These are phyloP conservation scores for Dysidea cf. avara DNA, from an alignment of 37 sponge, comb jelly and placozoan species.

Conservation along the genomic window DNA sequence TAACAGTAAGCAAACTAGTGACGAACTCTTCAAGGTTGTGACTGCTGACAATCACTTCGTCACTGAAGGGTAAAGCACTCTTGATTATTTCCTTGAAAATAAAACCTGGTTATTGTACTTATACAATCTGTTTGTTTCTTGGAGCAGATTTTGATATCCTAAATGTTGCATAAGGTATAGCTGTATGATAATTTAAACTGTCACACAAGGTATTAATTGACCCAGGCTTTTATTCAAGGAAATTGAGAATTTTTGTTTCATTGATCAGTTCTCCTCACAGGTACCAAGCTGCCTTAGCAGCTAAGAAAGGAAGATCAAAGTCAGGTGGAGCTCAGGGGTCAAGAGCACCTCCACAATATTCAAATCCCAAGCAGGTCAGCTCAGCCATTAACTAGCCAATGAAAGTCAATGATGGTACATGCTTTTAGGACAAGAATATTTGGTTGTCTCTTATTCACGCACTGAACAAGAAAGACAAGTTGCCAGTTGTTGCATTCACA, in stretches of 20 bases:
- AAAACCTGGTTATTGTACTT: too few species aligned
- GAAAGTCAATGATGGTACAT: not conserved
- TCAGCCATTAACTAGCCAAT: not conserved
- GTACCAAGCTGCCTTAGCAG: conserved; percentile 57
- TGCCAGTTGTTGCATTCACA: conserved; percentile 96
- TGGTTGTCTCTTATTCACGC: conserved; percentile 75
- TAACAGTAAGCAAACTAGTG: conserved; percentile 85
- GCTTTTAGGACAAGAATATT: conserved; percentile 83
- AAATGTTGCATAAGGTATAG: too few species aligned
- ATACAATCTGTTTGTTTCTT: not conserved
- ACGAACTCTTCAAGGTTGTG: conserved; percentile 89
- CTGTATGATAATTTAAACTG: too few species aligned
- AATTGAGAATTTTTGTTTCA: too few species aligned
- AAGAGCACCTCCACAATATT: conserved; percentile 20
- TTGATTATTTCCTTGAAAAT: not conserved
- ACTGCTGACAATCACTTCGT: conserved; percentile 58
- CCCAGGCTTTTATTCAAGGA: too few species aligned
- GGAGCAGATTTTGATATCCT: too few species aligned
- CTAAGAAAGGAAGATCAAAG: conserved; percentile 77
- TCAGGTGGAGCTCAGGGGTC: conserved; percentile 48
- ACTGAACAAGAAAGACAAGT: conserved; percentile 79
- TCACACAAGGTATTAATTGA: too few species aligned
- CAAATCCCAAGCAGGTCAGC: conserved; percentile 55
- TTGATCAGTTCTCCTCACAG: too few species aligned
- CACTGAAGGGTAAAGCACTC: conserved; percentile 43